phyloP scores from a whole-genome alignment of 1,140 invertebrate species.

The Eriosoma lanigerum region DNA sequence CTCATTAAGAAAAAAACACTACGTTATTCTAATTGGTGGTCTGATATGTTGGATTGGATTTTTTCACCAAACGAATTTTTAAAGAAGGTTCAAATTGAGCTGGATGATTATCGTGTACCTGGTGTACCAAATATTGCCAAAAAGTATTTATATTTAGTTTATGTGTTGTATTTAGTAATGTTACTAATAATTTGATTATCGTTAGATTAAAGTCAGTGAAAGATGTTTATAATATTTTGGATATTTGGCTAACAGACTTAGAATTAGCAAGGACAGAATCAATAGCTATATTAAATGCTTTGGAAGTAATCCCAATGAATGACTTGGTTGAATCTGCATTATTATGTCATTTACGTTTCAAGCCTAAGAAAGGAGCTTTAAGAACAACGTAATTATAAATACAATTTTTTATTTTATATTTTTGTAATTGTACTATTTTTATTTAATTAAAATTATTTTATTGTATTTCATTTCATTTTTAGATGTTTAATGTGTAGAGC shows the following conservation, averaged over 20 bases:
- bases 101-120: conserved; percentile 39
- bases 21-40: conserved; percentile 54
- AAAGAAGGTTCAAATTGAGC: conserved; percentile 38
- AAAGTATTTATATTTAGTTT: background rate
- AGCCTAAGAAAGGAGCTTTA: conserved; percentile 54
- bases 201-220: conserved; percentile 56
- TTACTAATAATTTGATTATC: conserved; percentile 12
- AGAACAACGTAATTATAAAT: conserved; percentile 2
- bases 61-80: conserved; percentile 53
- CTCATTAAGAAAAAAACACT: conserved; percentile 39
- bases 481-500: conserved; percentile 62
- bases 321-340: conserved; percentile 64
- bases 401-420: background rate
- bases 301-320: conserved; percentile 57
- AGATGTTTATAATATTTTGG: conserved; percentile 60
- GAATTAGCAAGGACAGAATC: conserved; percentile 58
- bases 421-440: background rate
- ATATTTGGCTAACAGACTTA: conserved; percentile 59
- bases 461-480: too few relatives aligned
- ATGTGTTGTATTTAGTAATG: background rate
- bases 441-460: background rate
- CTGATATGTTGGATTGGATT: conserved; percentile 51
- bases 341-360: conserved; percentile 67
- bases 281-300: conserved; percentile 57
- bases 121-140: conserved; percentile 45